Evolutionary conservation across 1,140 invertebrate species (phyloP).

Genomic region (Polyergus mexicanus): DNA sequence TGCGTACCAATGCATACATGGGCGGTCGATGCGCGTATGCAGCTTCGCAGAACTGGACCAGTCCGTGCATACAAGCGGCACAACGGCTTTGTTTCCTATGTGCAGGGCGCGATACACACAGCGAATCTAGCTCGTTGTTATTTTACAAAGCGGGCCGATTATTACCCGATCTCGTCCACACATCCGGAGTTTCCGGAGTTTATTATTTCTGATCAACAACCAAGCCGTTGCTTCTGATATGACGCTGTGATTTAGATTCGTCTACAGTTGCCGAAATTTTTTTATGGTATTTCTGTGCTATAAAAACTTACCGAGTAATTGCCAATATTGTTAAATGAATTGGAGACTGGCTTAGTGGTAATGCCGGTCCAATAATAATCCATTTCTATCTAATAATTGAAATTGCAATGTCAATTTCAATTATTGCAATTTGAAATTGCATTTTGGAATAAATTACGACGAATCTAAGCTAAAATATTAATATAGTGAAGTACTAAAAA

Average conservation of each 20-base stretch:
- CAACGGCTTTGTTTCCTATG: slow-evolving; percentile 34
- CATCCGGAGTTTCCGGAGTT: slow-evolving; percentile 26
- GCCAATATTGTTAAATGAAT: neutral
- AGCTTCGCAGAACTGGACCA: slow-evolving; percentile 30
- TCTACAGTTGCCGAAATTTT: neutral
- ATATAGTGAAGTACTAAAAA: neutral
- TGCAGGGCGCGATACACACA: slow-evolving; percentile 5
- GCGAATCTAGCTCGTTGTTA: slow-evolving; percentile 18
- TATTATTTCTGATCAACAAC: slow-evolving; percentile 38
- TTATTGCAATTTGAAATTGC: too few species aligned
- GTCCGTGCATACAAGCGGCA: neutral
- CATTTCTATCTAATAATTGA: neutral
- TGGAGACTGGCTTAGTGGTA: neutral
- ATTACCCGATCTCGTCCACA: slow-evolving; percentile 25
- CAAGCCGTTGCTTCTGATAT: slow-evolving; percentile 21
- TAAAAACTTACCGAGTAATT: slow-evolving; percentile 5
- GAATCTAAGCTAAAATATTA: neutral
- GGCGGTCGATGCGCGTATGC: neutral
- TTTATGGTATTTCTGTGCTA: neutral
- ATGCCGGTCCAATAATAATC: neutral
- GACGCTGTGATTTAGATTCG: slow-evolving; percentile 2
- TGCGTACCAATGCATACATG: slow-evolving; percentile 22
- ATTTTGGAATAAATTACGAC: neutral
- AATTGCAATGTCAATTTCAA: neutral
- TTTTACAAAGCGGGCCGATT: slow-evolving; percentile 25